phyloP scores from a whole-genome alignment of 2,797 vertebrate species.

The Florisuga fusca region DNA sequence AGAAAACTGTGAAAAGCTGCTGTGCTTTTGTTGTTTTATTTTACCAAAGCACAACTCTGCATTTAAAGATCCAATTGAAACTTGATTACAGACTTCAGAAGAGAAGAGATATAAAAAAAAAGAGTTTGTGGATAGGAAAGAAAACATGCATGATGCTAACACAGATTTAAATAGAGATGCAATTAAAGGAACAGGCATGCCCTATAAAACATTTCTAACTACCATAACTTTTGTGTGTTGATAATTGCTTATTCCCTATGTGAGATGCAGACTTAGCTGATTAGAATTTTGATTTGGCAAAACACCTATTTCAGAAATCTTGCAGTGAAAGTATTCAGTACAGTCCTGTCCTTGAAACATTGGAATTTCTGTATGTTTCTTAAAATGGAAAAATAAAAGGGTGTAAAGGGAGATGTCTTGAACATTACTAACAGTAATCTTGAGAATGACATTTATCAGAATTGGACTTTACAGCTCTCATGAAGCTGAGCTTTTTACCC shows the following conservation, averaged over 20 bases:
- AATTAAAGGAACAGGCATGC: conserved; percentile 15
- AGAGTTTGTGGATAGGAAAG: conserved; percentile 28
- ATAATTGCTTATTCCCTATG: conserved; percentile 24
- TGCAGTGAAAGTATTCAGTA: conserved; percentile 34
- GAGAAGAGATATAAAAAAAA: conserved; percentile 39
- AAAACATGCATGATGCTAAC: conserved; percentile 21
- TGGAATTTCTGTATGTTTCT: conserved; percentile 25
- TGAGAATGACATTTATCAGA: conserved; percentile 30
- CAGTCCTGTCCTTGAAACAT: not conserved
- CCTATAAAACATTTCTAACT: conserved; percentile 14
- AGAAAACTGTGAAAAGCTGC: conserved; percentile 29
- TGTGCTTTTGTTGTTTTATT: not conserved
- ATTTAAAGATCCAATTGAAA: conserved; percentile 32
- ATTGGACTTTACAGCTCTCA: not conserved
- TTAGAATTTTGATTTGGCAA: conserved; percentile 27
- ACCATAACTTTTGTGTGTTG: not conserved
- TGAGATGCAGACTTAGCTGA: not conserved
- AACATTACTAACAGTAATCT: conserved; percentile 20
- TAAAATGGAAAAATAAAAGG: conserved; percentile 42
- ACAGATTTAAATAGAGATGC: conserved; percentile 48
- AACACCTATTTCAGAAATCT: conserved; percentile 5
- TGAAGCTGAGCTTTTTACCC: not conserved
- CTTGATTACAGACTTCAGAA: conserved; percentile 60
- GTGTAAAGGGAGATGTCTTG: conserved; percentile 3
- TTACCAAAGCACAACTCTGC: conserved; percentile 50